Percentiles rank a stretch among this genome's conserved stretches.
These are phyloP conservation scores for Aleiodes alternator DNA, from an alignment of 2,888 invertebrate genomes.

Conservation along the genomic window DNA sequence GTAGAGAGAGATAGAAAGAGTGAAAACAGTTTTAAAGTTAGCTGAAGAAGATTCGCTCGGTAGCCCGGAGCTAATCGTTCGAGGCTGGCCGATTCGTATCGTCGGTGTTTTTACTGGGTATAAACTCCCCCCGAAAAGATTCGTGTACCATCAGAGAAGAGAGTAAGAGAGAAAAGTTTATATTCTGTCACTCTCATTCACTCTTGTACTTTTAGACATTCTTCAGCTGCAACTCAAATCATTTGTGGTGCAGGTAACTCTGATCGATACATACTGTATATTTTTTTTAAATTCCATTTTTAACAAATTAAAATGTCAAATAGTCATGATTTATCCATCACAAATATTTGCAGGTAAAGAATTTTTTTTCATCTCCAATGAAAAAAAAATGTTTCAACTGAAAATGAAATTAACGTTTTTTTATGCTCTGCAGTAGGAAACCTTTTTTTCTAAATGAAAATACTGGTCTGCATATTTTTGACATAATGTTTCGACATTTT, in stretches of 20 bases:
- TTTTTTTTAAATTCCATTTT: neutral
- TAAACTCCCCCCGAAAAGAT: constrained; percentile 21
- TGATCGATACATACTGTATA: neutral
- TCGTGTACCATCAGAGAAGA: constrained; percentile 36
- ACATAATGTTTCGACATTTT: too few species aligned
- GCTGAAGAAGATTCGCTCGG: constrained; percentile 54
- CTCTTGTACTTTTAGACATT: constrained; percentile 34
- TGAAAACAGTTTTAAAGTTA: constrained; percentile 34
- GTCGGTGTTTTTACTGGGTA: constrained; percentile 63
- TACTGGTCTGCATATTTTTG: too few species aligned
- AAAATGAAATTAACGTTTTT: too few species aligned
- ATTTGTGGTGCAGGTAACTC: neutral
- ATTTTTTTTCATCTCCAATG: too few species aligned
- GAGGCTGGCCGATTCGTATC: constrained; percentile 67
- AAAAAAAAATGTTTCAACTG: too few species aligned
- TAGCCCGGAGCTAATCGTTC: constrained; percentile 68
- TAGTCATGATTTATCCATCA: too few species aligned
- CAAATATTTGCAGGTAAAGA: too few species aligned
- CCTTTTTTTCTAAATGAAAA: too few species aligned
- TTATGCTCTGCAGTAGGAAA: too few species aligned
- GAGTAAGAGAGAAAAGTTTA: constrained; percentile 44
- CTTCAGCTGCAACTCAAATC: constrained; percentile 42
- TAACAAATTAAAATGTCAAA: neutral
- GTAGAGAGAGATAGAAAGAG: constrained; percentile 42
- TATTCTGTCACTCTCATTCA: constrained; percentile 40